Percentiles rank a stretch among this genome's conserved stretches.
phyloP scores from a whole-genome alignment of 2,113 vertebrate genomes.

The Beaufortia kweichowensis region DNA sequence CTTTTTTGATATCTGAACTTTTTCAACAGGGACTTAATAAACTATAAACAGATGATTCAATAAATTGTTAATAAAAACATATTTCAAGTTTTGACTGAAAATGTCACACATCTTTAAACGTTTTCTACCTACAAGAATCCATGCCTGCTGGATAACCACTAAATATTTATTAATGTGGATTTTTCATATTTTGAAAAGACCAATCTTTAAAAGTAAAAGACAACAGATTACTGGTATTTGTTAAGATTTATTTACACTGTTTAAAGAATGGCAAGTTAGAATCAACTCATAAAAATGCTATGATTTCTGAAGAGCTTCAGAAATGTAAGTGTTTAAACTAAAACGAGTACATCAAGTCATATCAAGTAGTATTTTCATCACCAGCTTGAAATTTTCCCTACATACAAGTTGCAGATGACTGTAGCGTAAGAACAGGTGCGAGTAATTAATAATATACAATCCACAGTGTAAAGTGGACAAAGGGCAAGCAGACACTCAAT shows the following conservation, averaged over 20 bases:
- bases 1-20: too few species aligned
- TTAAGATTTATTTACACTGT: constrained; percentile 73
- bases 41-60: too few species aligned
- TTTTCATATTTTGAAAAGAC: not conserved
- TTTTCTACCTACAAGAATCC: too few species aligned
- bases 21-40: too few species aligned
- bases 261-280: constrained; percentile 60
- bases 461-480: constrained; percentile 3
- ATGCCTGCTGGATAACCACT: too few species aligned
- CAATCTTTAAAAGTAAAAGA: not conserved
- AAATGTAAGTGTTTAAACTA: constrained; percentile 51
- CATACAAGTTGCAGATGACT: constrained; percentile 11
- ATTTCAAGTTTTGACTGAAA: too few species aligned
- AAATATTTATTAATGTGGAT: not conserved
- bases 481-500: not conserved
- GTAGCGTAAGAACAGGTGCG: constrained; percentile 4
- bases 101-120: too few species aligned
- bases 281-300: constrained; percentile 59
- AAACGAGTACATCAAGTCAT: constrained; percentile 23
- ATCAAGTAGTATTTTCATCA: constrained; percentile 26
- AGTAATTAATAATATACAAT: constrained; percentile 19
- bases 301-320: constrained; percentile 57
- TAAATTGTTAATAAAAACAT: too few species aligned
- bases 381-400: constrained; percentile 25
- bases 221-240: constrained; percentile 58